phyloP scores from a whole-genome alignment of 2,797 vertebrate genomes.

The Sebastes cheni region DNA sequence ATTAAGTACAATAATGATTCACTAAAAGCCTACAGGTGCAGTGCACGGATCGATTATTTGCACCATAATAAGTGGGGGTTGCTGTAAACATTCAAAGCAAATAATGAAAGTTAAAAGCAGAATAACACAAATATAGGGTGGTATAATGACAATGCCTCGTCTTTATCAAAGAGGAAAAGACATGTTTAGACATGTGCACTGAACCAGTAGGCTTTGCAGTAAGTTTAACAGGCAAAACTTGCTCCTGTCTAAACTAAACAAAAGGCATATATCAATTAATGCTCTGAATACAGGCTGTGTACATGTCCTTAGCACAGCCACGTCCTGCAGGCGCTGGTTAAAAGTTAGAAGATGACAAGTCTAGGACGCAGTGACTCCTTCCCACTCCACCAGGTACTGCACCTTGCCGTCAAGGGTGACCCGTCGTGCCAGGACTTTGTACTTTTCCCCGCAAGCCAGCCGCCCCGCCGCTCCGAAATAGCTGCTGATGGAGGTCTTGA shows the following conservation, averaged over 20 bases:
- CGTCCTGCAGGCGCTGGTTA: conserved; percentile 31
- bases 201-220: conserved; percentile 55
- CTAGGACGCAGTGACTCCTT: conserved; percentile 97
- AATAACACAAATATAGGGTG: conserved; percentile 20
- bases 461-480: conserved; percentile 98
- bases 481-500: conserved; percentile 97
- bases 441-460: conserved; percentile 97
- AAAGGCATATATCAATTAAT: conserved; percentile 60
- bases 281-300: conserved; percentile 48
- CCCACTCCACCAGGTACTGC: conserved; percentile 99
- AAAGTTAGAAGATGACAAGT: conserved; percentile 35
- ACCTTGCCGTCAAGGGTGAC: conserved; percentile 97
- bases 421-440: conserved; percentile 93
- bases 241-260: conserved; percentile 53
- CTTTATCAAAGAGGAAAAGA: background rate
- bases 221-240: conserved; percentile 28
- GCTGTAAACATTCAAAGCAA: conserved; percentile 47
- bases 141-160: conserved; percentile 1
- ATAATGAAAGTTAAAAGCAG: conserved; percentile 16
- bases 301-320: conserved; percentile 33
- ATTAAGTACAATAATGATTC: conserved; percentile 32
- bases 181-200: conserved; percentile 26
- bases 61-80: conserved; percentile 19
- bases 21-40: conserved; percentile 59
- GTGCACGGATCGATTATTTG: conserved; percentile 21